These are phyloP conservation scores for Catostomus latipinnis DNA, from an alignment of 2,797 vertebrate species.

Conservation along the genomic window DNA sequence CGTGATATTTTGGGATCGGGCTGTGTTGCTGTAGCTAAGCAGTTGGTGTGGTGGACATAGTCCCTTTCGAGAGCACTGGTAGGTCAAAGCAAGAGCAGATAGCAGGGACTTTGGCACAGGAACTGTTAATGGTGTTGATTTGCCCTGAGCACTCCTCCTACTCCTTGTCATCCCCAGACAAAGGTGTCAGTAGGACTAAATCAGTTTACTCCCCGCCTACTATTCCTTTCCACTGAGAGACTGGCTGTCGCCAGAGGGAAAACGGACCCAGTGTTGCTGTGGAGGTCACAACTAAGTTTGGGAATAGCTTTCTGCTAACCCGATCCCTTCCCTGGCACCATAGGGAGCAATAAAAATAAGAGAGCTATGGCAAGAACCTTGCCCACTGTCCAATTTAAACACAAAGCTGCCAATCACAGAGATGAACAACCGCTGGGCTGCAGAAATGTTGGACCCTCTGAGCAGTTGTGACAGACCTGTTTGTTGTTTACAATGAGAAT, in stretches of 20 bases:
- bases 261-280: conserved; percentile 74
- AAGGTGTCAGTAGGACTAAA: conserved; percentile 80
- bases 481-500: conserved; percentile 20
- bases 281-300: conserved; percentile 77
- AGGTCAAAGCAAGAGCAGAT: conserved; percentile 62
- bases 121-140: conserved; percentile 74
- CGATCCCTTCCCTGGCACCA: conserved; percentile 72
- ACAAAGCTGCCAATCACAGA: conserved; percentile 77
- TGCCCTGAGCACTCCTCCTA: conserved; percentile 49
- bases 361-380: conserved; percentile 63
- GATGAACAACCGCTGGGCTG: conserved; percentile 69
- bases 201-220: conserved; percentile 72
- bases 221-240: conserved; percentile 83
- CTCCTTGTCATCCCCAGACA: conserved; percentile 62
- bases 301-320: conserved; percentile 77
- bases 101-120: conserved; percentile 65
- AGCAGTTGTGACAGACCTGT: conserved; percentile 30
- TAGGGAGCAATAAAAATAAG: conserved; percentile 78
- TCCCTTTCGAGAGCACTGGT: conserved; percentile 64
- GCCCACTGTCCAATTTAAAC: conserved; percentile 67
- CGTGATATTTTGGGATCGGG: conserved; percentile 76
- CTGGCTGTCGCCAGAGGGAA: conserved; percentile 82
- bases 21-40: conserved; percentile 75
- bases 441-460: conserved; percentile 51
- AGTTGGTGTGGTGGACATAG: conserved; percentile 64